phyloP scores from a whole-genome alignment of 1,140 invertebrate species.

The Meloidogyne hapla region DNA sequence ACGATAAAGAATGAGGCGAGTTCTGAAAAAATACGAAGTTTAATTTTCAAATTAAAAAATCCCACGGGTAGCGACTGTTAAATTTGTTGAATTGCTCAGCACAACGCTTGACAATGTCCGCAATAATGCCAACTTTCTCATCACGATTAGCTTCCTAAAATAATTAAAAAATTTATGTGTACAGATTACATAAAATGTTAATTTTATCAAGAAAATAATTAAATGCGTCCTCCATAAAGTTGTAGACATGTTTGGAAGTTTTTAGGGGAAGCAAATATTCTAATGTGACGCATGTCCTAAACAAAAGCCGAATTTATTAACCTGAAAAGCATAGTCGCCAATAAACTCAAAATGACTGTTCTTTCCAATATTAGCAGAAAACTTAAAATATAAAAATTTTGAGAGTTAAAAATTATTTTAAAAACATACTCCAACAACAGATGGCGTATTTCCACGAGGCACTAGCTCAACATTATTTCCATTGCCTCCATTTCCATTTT shows the following conservation, averaged over 20 bases:
- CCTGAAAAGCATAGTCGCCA: constrained; percentile 28
- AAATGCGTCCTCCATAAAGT: no score
- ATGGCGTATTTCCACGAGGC: not conserved
- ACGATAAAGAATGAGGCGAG: constrained; percentile 28
- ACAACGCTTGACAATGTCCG: not conserved
- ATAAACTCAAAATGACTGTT: constrained; percentile 28
- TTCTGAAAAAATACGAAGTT: not conserved
- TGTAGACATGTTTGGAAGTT: no score
- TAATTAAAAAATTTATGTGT: no score
- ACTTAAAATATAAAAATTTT: not conserved
- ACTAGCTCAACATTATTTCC: not conserved
- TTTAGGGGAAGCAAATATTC: no score
- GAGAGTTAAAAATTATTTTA: not conserved
- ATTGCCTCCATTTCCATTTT: not conserved
- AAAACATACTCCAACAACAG: constrained; percentile 29
- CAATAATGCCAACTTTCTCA: constrained; percentile 20
- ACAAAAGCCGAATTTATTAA: no score
- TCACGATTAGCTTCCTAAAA: constrained; percentile 24
- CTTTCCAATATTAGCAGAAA: constrained; percentile 25
- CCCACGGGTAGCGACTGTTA: not conserved
- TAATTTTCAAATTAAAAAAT: not conserved
- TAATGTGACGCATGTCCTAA: no score
- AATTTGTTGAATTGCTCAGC: not conserved
- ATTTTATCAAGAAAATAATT: no score
- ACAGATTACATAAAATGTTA: no score